A percentile compares a stretch with the other conserved stretches of the same genome.
Evolutionary conservation across 2,113 vertebrate species (phyloP).

Genomic region (Syngnathus scovelli): DNA sequence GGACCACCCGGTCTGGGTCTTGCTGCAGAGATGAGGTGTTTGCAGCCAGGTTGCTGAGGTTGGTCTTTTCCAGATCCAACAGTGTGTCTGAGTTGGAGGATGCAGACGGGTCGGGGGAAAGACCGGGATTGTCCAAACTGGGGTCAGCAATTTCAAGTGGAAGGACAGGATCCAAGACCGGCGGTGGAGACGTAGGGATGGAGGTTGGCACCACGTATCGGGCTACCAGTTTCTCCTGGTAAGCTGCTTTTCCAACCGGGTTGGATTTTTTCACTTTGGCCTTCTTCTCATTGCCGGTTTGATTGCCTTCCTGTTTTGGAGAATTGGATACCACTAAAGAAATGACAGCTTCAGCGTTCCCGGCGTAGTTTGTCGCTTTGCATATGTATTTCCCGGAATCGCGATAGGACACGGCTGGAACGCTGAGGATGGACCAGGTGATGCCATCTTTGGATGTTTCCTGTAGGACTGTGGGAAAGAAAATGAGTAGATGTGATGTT

Average conservation of each 20-base stretch:
- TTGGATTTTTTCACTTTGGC: conserved; percentile 64
- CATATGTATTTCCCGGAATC: conserved; percentile 95
- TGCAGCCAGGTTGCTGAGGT: conserved; percentile 73
- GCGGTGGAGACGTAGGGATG: conserved; percentile 19
- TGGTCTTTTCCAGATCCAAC: conserved; percentile 68
- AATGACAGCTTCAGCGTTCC: conserved; percentile 81
- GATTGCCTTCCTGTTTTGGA: conserved; percentile 63
- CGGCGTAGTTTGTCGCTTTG: conserved; percentile 87
- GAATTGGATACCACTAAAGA: conserved; percentile 82
- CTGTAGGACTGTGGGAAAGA: conserved; percentile 76
- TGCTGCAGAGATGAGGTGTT: conserved; percentile 74
- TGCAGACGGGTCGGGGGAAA: conserved; percentile 45
- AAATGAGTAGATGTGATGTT: not conserved
- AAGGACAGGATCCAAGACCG: conserved; percentile 36
- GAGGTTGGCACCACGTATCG: conserved; percentile 72
- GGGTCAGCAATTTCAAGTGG: conserved; percentile 27
- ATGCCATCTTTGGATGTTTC: conserved; percentile 88
- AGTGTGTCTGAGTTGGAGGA: conserved; percentile 54
- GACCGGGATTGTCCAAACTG: conserved; percentile 57
- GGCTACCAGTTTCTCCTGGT: conserved; percentile 81
- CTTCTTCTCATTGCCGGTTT: conserved; percentile 61
- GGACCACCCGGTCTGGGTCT: conserved; percentile 76
- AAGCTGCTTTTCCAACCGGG: conserved; percentile 72
- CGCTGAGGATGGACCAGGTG: conserved; percentile 86
- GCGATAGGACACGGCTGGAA: conserved; percentile 78